Evolutionary conservation across 2,113 vertebrate species (phyloP), one percentile per base, ranked within the genome.

Genomic region (Oreochromis spilurus): DNA sequence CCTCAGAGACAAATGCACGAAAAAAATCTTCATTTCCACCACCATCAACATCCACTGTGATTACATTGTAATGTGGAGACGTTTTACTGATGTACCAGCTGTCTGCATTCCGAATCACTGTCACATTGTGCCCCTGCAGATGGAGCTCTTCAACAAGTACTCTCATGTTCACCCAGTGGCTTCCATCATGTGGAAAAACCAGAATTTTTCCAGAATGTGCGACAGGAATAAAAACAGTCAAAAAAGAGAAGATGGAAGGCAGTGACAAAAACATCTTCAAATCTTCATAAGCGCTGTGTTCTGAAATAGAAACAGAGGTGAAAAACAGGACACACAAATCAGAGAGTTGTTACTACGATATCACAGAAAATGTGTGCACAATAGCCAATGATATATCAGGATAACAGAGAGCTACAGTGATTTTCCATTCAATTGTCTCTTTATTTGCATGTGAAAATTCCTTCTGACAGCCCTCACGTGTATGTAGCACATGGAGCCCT

Each of bases 161-260:
- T 9, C 88, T 89, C 95, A 96, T 95, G 91, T 95, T 96, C 58
- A 96, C 90, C 95, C 94, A 96, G 88, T 96, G 95, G 92, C 95
- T 96, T 29, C 95, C 95, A 2, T 96, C 95, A 14, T 92, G 89
- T 57, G 95, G 94, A 36, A 94, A 92, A 14, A 96, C 95, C 82
- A 95, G 86, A 81, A 96, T 57, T 6, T 91, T 96, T 29, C 94
- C 95, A 43, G 86, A 54, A 7, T 78, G 48, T 12, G 80, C 6
- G 9, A 57, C 10, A 31, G 78, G 50, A 67, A 75, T 16, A 24
- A 87, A 24, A 6, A 43, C 40, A 34, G 54, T 45, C 31, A 90
- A 24, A 43, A 91, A 17, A 78, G 7, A 81, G 16, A 84, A 2
- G 57, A 89, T 4, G 19, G 24, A 43, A 57, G 48, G 62, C 54